Percentiles rank a stretch among this genome's conserved stretches.
Evolutionary conservation across 2,888 invertebrate genomes (phyloP).

Genomic region (Synergus itoensis): DNA sequence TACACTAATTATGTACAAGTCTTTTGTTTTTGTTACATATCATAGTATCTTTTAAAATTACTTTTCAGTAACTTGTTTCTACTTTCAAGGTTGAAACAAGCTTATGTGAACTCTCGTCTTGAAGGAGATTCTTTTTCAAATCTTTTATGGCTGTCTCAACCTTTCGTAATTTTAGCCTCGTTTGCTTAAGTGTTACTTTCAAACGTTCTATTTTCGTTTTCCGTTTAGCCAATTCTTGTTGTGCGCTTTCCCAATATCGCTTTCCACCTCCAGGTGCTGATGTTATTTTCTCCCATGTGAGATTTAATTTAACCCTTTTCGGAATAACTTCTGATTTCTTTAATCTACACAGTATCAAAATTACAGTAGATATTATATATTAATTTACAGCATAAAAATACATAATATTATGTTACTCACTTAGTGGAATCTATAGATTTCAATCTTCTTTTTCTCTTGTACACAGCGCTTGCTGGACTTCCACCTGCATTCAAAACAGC

Average conservation of each 20-base stretch:
- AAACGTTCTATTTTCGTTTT: neutral
- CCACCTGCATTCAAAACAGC: neutral
- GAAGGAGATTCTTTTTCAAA: neutral
- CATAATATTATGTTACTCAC: neutral
- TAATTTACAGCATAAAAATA: neutral
- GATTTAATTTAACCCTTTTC: neutral
- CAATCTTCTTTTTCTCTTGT: neutral
- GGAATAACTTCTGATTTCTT: neutral
- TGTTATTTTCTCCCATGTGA: slow-evolving; percentile 2
- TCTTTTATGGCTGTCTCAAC: slow-evolving; percentile 19
- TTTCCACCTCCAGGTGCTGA: slow-evolving; percentile 14
- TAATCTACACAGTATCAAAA: neutral
- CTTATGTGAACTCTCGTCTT: neutral
- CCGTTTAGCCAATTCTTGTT: neutral
- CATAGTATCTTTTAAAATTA: neutral
- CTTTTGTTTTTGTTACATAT: no score
- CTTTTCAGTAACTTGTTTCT: no score
- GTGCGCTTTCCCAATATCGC: slow-evolving; percentile 9
- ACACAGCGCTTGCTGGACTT: neutral
- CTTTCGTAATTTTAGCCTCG: neutral
- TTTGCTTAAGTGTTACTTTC: neutral
- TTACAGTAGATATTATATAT: neutral
- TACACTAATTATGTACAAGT: slow-evolving; percentile 1
- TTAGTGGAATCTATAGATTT: neutral
- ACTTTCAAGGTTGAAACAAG: neutral